Base-by-base conservation (phyloP, 1,140 invertebrate species). In the Cherax quadricarinatus region DNA sequence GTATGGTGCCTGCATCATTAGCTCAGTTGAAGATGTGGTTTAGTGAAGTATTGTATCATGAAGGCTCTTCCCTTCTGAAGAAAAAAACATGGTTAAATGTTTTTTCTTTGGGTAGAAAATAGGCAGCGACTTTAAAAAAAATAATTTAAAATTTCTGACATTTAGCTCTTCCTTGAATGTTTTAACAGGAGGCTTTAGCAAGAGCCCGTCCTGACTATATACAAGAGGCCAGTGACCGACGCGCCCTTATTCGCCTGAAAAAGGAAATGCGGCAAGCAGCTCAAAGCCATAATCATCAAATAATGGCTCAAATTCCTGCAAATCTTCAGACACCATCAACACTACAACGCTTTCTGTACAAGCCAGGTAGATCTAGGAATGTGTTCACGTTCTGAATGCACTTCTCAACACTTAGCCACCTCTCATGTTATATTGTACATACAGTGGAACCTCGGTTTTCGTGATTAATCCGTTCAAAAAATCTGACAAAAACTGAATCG, bases 251-350 rank as follows among this genome's bases (percentile, higher is more conserved):
- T 60, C 90, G 84, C 10, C 79, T 91, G 60, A 91, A 91, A 75
- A 62, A 57, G n/a, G 90, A 91, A 41, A 82, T 91, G 90, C 75
- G 90, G 16, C 78, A 73, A 53, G 30, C n/a, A n/a, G 78, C 83
- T 21, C 90, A 91, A 48, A 81, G 24, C n/a, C 90, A 70, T 51
- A 91, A 91, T 75, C 90, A 87, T 73, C 21, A 91, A 6, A 62
- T 91, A 70, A 41, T 91, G 60, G 84, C 90, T 4, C 90, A 91
- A n/a, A 57, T 91, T 21, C 90, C 90, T 12, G 48, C 90, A 30
- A 91, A 91, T 12, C 78, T 91, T 10, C 90, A 91, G 78, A 91
- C 90, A 6, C 90, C 90, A 6, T 91, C 90, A 16, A 91, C 90
- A n/a, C 60, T 91, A 5, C 84, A 91, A 73, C 84, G 90, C 21